phyloP scores from a whole-genome alignment of 2,113 vertebrate species.

The Oreochromis spilurus region DNA sequence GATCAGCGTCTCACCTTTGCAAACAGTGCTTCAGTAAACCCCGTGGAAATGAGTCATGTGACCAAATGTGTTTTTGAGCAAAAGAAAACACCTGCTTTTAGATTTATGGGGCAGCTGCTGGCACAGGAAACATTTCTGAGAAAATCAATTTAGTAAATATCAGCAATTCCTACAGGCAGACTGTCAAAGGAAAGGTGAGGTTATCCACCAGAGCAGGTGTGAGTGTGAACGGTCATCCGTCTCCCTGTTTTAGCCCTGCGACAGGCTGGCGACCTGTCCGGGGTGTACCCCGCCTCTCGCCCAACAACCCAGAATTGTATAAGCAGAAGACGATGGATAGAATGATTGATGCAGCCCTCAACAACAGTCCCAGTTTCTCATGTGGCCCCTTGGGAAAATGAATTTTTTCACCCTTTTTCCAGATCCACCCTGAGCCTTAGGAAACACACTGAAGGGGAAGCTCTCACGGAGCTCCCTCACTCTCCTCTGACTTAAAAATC shows the following conservation, averaged over 20 bases:
- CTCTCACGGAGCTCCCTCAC: not conserved
- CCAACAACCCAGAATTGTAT: not conserved
- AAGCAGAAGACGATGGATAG: not conserved
- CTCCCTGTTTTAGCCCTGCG: not conserved
- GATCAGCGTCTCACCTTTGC: not conserved
- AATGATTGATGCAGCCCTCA: not conserved
- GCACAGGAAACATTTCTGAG: not conserved
- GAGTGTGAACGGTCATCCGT: not conserved
- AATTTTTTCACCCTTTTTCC: not conserved
- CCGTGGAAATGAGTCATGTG: not conserved
- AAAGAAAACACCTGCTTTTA: not conserved
- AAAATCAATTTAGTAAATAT: not conserved
- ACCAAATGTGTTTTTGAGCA: not conserved
- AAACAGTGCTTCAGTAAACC: not conserved
- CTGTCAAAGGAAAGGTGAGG: not conserved
- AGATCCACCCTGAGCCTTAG: not conserved
- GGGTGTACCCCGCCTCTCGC: not conserved
- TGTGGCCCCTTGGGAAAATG: rapidly evolving
- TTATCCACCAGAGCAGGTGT: not conserved
- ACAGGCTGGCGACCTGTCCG: not conserved
- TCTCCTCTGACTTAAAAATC: not conserved
- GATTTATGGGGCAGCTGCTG: not conserved
- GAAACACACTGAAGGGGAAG: not conserved
- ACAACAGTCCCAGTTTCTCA: not conserved
- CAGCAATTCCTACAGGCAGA: not conserved